These are phyloP conservation scores for Forficula auricularia DNA, from an alignment of 1,140 invertebrate genomes.

Conservation along the genomic window DNA sequence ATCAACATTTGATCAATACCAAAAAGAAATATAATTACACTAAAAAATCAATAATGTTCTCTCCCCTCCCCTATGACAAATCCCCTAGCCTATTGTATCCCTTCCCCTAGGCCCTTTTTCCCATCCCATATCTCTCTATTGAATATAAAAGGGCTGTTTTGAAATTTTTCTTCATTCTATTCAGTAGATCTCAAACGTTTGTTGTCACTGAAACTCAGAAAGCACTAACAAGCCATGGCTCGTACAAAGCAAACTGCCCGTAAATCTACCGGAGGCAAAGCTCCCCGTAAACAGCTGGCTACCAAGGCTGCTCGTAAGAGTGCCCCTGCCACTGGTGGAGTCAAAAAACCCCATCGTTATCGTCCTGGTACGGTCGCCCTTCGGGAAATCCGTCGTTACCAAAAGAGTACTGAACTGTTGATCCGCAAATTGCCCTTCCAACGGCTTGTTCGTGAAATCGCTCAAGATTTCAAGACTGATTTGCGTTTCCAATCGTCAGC, in stretches of 20 bases:
- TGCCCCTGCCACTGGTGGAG: slow-evolving; percentile 35
- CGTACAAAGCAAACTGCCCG: slow-evolving; percentile 69
- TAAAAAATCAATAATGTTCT: too few species aligned
- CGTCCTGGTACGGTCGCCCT: slow-evolving; percentile 39
- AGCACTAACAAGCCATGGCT: too few species aligned
- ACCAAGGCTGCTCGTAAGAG: slow-evolving; percentile 40
- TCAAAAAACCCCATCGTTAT: slow-evolving; percentile 37
- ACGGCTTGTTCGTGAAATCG: slow-evolving; percentile 67
- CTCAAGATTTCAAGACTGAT: slow-evolving; percentile 66
- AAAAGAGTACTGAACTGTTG: slow-evolving; percentile 61
- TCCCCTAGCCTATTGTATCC: too few species aligned
- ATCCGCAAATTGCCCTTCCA: slow-evolving; percentile 78
- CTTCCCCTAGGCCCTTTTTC: too few species aligned
- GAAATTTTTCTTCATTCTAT: too few species aligned
- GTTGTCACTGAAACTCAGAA: too few species aligned
- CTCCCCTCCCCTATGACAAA: too few species aligned
- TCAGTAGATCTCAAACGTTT: too few species aligned
- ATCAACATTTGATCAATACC: too few species aligned
- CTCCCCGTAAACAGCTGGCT: slow-evolving; percentile 49
- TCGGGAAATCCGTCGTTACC: slow-evolving; percentile 41
- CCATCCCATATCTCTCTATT: too few species aligned
- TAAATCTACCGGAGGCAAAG: slow-evolving; percentile 55
- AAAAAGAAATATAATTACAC: too few species aligned
- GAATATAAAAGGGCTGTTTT: too few species aligned
- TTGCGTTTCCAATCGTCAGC: slow-evolving; percentile 64